Evolutionary conservation across 2,797 vertebrate genomes (phyloP).

Genomic region (Coregonus sp.): DNA sequence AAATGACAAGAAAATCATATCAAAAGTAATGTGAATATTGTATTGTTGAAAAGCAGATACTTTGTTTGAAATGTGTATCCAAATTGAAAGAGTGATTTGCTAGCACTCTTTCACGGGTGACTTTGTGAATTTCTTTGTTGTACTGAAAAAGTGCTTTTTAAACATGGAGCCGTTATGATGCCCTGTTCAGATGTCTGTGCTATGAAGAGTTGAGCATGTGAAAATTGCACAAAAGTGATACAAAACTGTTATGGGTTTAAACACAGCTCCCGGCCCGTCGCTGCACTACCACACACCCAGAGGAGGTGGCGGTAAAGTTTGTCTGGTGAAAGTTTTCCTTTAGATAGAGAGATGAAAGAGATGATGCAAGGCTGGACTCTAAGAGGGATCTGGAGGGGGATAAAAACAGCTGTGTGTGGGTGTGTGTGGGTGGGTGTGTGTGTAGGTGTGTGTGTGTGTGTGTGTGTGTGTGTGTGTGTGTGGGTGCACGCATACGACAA

Average conservation of each 20-base stretch:
- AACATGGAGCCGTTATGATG: too few relatives aligned
- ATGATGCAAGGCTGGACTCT: slow-evolving; percentile 62
- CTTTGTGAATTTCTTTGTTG: too few relatives aligned
- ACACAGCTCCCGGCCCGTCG: neutral
- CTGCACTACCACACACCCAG: neutral
- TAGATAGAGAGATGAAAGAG: slow-evolving; percentile 54
- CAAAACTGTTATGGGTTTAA: neutral
- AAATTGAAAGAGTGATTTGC: too few relatives aligned
- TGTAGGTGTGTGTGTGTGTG: slow-evolving; percentile 8
- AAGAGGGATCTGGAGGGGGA: slow-evolving; percentile 51
- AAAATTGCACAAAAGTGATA: too few relatives aligned
- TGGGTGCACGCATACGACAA: neutral
- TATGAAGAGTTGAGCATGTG: too few relatives aligned
- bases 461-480: neutral
- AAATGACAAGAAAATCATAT: too few relatives aligned
- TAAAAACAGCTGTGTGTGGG: neutral
- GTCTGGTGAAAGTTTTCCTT: slow-evolving; percentile 36
- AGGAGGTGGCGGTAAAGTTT: slow-evolving; percentile 11
- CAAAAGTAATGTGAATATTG: too few relatives aligned
- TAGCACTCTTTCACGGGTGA: too few relatives aligned
- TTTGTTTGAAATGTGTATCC: too few relatives aligned
- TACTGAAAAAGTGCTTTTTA: too few relatives aligned
- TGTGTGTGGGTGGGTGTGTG: neutral
- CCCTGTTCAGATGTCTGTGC: too few relatives aligned
- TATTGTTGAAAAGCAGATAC: too few relatives aligned